Base-by-base conservation (phyloP, 2,888 invertebrate species). In the Epinotia nisella region DNA sequence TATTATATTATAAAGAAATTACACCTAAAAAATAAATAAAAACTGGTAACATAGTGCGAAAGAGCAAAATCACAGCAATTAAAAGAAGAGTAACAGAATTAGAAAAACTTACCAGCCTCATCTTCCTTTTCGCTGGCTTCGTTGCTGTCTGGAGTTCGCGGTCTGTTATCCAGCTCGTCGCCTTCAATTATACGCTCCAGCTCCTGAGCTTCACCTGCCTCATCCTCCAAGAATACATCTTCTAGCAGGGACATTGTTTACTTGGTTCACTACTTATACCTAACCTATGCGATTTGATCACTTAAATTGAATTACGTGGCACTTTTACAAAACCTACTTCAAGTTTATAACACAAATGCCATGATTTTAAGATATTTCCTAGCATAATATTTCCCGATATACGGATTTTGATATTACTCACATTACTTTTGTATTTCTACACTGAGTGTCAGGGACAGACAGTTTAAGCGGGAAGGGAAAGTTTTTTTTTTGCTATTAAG, bases 111-210 rank as follows among this genome's bases (percentile, higher is more conserved):
- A 86, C 94, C 93, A 76, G 92, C 93, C 82, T 93, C 92, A 78
- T 90, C 90, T 60, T 90, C 92, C 76, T 87, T 88, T 75, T 86
- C 92, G 39, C 88, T 90, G 61, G 90, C 88, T 68, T 89, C 89
- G 61, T 90, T 90, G 55, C 91, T 92, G 67, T 90, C 89, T 75
- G 87, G 75, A 79, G 89, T 78, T 11, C 85, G 80, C 9, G 83
- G 92, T 72, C 87, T 84, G n/a, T 89, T 90, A 17, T 90, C 92
- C 71, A 87, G 91, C 58, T 94, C 94, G 66, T 94, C 94, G 1
- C 94, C 91, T 79, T 94, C 94, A 53, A 94, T 90, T 1, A 94
- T 84, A 66, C 92, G 87, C 76, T 94, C 94, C 65, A 94, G 77
- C 67, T 89, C 88, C 41, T 88, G 89, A 3, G 90, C 93, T 73